phyloP scores from a whole-genome alignment of 2,113 vertebrate species.

The Sardina pilchardus region DNA sequence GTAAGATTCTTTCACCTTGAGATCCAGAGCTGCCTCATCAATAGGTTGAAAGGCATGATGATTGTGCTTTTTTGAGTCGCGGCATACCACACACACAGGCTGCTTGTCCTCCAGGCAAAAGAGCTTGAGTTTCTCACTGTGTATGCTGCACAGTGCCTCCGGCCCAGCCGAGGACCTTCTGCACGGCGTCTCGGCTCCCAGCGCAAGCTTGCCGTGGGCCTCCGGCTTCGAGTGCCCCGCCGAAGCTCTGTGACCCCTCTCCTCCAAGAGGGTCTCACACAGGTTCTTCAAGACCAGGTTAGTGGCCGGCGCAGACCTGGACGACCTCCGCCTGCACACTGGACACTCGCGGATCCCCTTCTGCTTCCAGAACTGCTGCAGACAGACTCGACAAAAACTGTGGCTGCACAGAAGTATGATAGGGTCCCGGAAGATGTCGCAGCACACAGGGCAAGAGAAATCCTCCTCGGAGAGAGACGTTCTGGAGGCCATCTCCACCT shows the following conservation, averaged over 20 bases:
- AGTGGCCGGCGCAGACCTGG: neutral
- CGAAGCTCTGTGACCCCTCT: neutral
- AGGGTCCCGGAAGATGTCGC: neutral
- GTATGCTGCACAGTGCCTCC: neutral
- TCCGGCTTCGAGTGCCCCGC: neutral
- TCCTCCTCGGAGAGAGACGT: neutral
- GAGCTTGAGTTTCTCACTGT: constrained; percentile 13
- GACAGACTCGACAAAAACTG: constrained; percentile 9
- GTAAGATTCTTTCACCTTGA: constrained; percentile 6
- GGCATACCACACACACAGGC: constrained; percentile 11
- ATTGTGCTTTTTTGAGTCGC: constrained; percentile 10
- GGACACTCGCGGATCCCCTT: constrained; percentile 15
- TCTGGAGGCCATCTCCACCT: neutral
- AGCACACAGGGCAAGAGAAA: constrained; percentile 19
- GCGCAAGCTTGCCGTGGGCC: neutral
- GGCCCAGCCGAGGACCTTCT: neutral
- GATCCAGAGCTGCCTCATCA: constrained; percentile 21
- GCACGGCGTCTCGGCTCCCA: neutral
- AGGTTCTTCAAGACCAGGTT: constrained; percentile 11
- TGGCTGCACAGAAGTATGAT: constrained; percentile 24
- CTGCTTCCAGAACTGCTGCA: constrained; percentile 29
- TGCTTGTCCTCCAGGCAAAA: constrained; percentile 25
- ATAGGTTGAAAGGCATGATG: neutral
- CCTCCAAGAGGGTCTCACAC: neutral
- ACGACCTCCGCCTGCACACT: neutral